phyloP scores from a whole-genome alignment of 2,888 invertebrate genomes.

The Noctuana brunneofusca region DNA sequence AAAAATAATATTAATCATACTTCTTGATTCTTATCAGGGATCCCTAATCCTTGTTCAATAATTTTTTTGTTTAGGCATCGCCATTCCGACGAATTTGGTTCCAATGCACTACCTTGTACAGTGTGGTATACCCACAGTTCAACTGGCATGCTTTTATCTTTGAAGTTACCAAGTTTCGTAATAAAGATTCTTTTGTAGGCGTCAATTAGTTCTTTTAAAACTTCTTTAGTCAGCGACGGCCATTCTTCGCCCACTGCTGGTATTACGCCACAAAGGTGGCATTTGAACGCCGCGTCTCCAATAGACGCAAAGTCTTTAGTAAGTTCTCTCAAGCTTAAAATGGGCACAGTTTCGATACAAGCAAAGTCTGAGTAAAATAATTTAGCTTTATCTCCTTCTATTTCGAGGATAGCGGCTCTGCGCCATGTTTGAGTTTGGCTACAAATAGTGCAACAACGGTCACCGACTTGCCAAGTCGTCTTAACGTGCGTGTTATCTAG shows the following conservation, averaged over 20 bases:
- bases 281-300: slow-evolving; percentile 84
- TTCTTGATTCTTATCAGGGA: slow-evolving; percentile 62
- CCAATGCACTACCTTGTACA: slow-evolving; percentile 84
- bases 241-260: slow-evolving; percentile 87
- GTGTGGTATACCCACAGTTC: slow-evolving; percentile 86
- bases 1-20: slow-evolving; percentile 44
- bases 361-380: slow-evolving; percentile 88
- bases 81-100: slow-evolving; percentile 85
- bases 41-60: slow-evolving; percentile 85
- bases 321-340: slow-evolving; percentile 76
- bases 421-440: slow-evolving; percentile 84
- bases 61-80: slow-evolving; percentile 86
- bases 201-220: slow-evolving; percentile 79
- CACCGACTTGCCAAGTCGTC: slow-evolving; percentile 76
- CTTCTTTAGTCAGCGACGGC: slow-evolving; percentile 84
- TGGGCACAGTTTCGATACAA: slow-evolving; percentile 71
- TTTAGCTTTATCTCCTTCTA: slow-evolving; percentile 62
- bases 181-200: slow-evolving; percentile 79
- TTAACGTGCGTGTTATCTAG: slow-evolving; percentile 45
- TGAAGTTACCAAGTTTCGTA: slow-evolving; percentile 77
- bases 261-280: slow-evolving; percentile 86
- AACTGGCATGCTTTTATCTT: slow-evolving; percentile 80
- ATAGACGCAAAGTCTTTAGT: slow-evolving; percentile 72
- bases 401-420: slow-evolving; percentile 78
- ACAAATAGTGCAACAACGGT: slow-evolving; percentile 73